A percentile compares a stretch with the other conserved stretches of the same genome.
phyloP scores from a whole-genome alignment of 2,888 invertebrate species.

The Lymantria monacha region DNA sequence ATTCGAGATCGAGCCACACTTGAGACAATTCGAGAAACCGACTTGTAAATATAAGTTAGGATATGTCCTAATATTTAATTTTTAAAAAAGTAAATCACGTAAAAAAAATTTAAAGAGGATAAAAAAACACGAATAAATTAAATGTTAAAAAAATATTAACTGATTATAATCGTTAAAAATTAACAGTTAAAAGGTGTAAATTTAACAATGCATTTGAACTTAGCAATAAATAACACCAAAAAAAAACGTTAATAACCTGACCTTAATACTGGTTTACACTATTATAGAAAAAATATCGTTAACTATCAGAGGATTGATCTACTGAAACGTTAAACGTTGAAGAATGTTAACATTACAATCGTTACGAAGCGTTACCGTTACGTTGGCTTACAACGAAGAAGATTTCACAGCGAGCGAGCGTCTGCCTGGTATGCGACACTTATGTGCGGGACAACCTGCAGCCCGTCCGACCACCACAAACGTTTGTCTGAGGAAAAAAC shows the following conservation, averaged over 20 bases:
- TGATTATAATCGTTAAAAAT: background rate
- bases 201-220: background rate
- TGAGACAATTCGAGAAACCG: constrained; percentile 2
- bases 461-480: constrained; percentile 4
- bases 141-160: too few species aligned
- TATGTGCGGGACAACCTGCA: constrained; percentile 4
- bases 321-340: background rate
- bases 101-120: too few species aligned
- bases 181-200: background rate
- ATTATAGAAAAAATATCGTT: background rate
- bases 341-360: constrained; percentile 5
- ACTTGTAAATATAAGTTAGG: constrained; percentile 1
- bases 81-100: background rate
- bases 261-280: background rate
- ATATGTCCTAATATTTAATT: constrained; percentile 2
- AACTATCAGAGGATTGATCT: background rate
- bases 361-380: constrained; percentile 23
- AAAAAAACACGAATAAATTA: too few species aligned
- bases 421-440: constrained; percentile 4
- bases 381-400: constrained; percentile 5
- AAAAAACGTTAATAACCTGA: background rate
- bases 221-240: background rate
- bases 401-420: constrained; percentile 21
- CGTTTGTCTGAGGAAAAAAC: constrained; percentile 21
- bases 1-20: constrained; percentile 15